Conservation (phyloP, 2,113 vertebrate species). For the Centrocercus urophasianus region DNA sequence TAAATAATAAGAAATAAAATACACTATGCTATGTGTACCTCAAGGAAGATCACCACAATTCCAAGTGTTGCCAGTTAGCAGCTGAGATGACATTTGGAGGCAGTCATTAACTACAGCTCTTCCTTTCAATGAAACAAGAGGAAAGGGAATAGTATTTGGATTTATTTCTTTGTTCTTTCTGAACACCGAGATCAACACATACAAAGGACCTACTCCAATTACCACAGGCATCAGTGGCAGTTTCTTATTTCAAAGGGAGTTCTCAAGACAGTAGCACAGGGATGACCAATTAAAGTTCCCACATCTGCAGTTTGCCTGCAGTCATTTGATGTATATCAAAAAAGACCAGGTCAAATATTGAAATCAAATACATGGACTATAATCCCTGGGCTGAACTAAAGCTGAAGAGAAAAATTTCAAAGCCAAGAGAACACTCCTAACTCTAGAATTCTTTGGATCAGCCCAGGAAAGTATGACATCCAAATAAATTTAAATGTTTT, state of each 20-base stretch:
- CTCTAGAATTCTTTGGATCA: neutral
- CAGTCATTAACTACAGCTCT: neutral
- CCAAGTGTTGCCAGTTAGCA: neutral
- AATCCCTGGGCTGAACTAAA: neutral
- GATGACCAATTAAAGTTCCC: fast-evolving
- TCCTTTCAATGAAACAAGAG: neutral
- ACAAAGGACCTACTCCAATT: neutral
- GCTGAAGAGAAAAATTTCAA: neutral
- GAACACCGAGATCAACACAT: fast-evolving
- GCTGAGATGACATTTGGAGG: neutral
- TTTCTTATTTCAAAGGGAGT: fast-evolving
- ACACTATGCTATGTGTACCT: neutral
- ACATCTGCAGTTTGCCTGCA: neutral
- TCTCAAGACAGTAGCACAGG: neutral
- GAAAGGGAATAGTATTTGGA: neutral
- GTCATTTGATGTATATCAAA: neutral
- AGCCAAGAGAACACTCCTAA: neutral
- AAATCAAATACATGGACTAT: neutral
- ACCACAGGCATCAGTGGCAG: fast-evolving
- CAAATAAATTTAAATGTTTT: neutral
- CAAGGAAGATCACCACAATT: neutral
- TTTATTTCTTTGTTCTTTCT: neutral
- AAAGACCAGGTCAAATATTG: neutral
- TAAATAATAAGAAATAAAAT: neutral
- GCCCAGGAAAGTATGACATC: neutral